Evolutionary conservation across 35 echinoderm and acorn worm genomes (phyloP), one percentile per base, ranked within the genome.

Genomic region (Amphiura filiformis): DNA sequence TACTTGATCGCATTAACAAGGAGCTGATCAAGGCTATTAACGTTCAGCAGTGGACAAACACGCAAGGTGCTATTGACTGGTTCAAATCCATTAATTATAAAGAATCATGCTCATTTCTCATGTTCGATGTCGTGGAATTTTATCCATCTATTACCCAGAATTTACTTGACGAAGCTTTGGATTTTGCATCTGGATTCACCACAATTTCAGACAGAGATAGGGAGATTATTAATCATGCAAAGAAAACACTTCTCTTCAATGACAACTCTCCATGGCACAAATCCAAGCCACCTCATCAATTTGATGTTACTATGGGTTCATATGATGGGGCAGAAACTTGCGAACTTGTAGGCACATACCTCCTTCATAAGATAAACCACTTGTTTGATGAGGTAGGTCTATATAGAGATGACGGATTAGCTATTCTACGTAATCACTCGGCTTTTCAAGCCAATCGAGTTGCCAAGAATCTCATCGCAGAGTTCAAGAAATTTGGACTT

Each of bases 371-470:
- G 61, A 30, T 70, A 70, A 15, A 1, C 4, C 61, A 70, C 4
- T n/a, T 70, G 61, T 70, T 70, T n/a, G 61, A 70, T 23, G 26
- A 70, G n/a, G 70, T 39, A 22, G 82, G 89, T 22, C 76, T 78
- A 1, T 91, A 86, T 37, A 86, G 82, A 56, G 82, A 91, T 47
- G 89, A 91, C 83, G 89, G 89, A 31, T 41, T 91, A 1, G 89
- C 89, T n/a, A 82, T 65, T 26, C 82, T 91, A 32, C 76, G 42
- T 0, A 89, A 89, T 44, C 38, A 22, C 39, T 82, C 88, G 17
- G 79, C 13, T 4, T 86, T 42, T 42, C 39, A 86, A 32, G 82
- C 65, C 12, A 82, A 85, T 20, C 40, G 81, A 70, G 49, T 75
- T 18, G 76, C 36, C 23, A 91, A 91, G 41, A 31, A 42, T 34